Evolutionary conservation across 2,888 invertebrate species (phyloP), one percentile per base, ranked within the genome.

Genomic region (Phortica magna): DNA sequence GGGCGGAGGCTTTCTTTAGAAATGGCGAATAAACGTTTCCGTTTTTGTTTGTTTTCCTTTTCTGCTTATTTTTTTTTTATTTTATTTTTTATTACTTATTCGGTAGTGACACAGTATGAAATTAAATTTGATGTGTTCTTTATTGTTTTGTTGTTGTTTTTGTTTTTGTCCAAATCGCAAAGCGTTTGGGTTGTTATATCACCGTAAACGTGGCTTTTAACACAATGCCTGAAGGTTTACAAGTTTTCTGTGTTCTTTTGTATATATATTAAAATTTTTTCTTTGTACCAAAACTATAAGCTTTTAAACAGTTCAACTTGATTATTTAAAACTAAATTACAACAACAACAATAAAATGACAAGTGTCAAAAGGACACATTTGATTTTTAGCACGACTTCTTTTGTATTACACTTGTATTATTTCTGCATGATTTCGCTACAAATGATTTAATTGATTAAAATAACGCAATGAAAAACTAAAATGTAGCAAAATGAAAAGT

Each of bases 351-450:
- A 14, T 22, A 61, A 5, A 53, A 14, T 14, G 17, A 59, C n/a
- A 59, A 9, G 1, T 59, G 59, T 59, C n/a, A 59, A 59, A 79
- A 84, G 79, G 78, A 77, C 80, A 79, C 10, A 14, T n/a, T 53
- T 14, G 12, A 53, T n/a, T 53, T 53, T 53, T 5, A 14, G n/a
- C 53, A 53, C 53, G 53, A 10, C 3, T 53, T 53, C 2, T 53
- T 53, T 53, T 53, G 10, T 14, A 14, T 53, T 59, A 17, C 19
- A 59, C 59, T 59, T 17, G 2, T 19, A n/a, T 12, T 59, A 59
- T 7, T 19, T 19, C n/a, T 59, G 53, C 53, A 53, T 53, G 53
- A 10, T 53, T 53, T n/a, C 10, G 53, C n/a, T 59, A 48, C 48
- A 48, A 48, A 9, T 48, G 48, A 48, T 48, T 48, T 48, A 48